Conservation (phyloP, 2,113 vertebrate species). For the Anas platyrhynchos region DNA sequence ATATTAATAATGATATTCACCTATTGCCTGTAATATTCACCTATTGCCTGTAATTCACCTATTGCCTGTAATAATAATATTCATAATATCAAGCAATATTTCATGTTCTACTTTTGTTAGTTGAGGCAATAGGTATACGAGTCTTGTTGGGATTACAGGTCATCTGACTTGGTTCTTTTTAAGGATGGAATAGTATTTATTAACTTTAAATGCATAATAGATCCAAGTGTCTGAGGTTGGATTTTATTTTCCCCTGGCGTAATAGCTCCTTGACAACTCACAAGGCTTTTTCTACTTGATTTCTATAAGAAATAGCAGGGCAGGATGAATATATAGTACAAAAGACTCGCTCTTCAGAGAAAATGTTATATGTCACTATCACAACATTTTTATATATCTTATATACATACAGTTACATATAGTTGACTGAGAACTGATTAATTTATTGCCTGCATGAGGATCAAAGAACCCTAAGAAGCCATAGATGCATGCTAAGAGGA, state of each 20-base stretch:
- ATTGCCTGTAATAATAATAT: no score
- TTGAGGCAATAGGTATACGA: not conserved
- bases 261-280: conserved; percentile 36
- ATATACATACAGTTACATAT: not conserved
- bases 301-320: conserved; percentile 52
- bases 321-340: conserved; percentile 4
- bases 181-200: not conserved
- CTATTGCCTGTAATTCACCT: no score
- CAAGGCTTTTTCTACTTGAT: conserved; percentile 10
- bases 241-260: not conserved
- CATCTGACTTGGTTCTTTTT: not conserved
- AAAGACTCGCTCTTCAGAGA: not conserved
- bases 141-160: not conserved
- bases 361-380: not conserved
- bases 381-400: not conserved
- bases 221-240: not conserved
- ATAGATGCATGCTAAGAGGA: not conserved
- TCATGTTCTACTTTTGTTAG: not conserved
- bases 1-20: no score
- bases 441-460: not conserved
- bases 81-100: not conserved
- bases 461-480: not conserved
- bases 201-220: not conserved
- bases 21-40: no score
- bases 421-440: not conserved